Conservation (phyloP, 2,797 vertebrate species). For the Tenualosa ilisha region DNA sequence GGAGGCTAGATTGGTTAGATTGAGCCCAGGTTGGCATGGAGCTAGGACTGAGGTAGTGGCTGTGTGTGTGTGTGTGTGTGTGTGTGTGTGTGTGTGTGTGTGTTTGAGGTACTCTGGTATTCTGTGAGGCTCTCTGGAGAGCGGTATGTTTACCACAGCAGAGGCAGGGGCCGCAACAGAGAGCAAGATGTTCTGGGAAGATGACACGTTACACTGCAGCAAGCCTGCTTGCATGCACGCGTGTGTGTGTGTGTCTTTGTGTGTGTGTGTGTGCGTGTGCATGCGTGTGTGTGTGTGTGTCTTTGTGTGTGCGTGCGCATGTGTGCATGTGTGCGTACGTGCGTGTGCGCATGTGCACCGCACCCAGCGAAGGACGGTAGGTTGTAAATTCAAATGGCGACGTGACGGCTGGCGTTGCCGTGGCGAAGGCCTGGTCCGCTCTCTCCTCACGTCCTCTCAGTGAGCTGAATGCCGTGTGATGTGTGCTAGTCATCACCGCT, state of each 20-base stretch:
- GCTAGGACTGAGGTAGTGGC: neutral
- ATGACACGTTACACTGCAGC: neutral
- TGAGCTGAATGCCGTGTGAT: neutral
- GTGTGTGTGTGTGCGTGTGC: neutral
- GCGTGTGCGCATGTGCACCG: neutral
- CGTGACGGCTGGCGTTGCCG: no score
- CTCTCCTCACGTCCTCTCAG: neutral
- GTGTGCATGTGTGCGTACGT: conserved; percentile 23
- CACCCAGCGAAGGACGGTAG: no score
- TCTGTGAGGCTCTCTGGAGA: neutral
- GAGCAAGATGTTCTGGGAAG: neutral
- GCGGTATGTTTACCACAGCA: neutral
- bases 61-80: neutral
- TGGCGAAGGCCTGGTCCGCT: no score
- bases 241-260: neutral
- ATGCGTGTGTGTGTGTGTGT: conserved; percentile 23
- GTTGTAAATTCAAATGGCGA: no score
- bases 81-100: neutral
- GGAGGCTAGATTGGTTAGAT: neutral
- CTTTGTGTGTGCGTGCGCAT: conserved; percentile 20
- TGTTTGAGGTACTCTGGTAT: neutral
- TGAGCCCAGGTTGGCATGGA: neutral
- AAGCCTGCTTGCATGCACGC: neutral
- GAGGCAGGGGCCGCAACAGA: neutral
- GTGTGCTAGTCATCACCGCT: neutral